Evolutionary conservation across 2,113 vertebrate genomes (phyloP).

Genomic region (Chrysochloris asiatica): DNA sequence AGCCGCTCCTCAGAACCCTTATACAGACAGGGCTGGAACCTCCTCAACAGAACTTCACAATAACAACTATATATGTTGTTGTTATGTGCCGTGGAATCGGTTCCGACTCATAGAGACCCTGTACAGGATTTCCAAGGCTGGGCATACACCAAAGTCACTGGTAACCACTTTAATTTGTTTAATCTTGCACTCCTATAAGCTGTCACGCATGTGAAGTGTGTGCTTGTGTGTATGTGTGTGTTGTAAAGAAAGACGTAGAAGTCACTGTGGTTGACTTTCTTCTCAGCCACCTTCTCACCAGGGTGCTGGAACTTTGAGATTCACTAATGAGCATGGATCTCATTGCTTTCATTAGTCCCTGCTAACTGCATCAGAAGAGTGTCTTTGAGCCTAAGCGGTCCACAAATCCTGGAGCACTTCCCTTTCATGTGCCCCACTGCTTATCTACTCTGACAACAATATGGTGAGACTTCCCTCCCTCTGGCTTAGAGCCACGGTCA

Average conservation of each 20-base stretch:
- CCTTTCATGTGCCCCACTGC: slow-evolving; percentile 88
- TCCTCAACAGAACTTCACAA: too few species aligned
- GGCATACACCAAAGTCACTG: neutral
- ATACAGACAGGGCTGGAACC: too few species aligned
- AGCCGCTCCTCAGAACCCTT: too few species aligned
- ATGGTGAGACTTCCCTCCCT: slow-evolving; percentile 86
- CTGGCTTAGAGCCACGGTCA: slow-evolving; percentile 82
- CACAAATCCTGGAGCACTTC: slow-evolving; percentile 85
- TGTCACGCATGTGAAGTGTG: slow-evolving; percentile 12
- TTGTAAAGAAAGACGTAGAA: slow-evolving; percentile 40
- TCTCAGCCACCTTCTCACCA: slow-evolving; percentile 82
- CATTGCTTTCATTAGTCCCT: slow-evolving; percentile 84
- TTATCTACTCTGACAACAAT: slow-evolving; percentile 90
- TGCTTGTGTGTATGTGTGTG: neutral
- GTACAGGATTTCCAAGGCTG: too few species aligned
- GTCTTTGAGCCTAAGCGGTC: slow-evolving; percentile 81
- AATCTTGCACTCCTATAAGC: neutral
- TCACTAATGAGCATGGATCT: slow-evolving; percentile 86
- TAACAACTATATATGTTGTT: too few species aligned
- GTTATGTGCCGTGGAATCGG: too few species aligned
- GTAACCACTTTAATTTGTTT: neutral
- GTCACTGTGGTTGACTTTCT: slow-evolving; percentile 72
- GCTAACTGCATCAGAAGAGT: slow-evolving; percentile 84
- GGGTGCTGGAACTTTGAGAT: slow-evolving; percentile 80
- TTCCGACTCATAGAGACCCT: too few species aligned